Evolutionary conservation across 2,113 vertebrate species (phyloP).

Genomic region (Eleginops maclovinus): DNA sequence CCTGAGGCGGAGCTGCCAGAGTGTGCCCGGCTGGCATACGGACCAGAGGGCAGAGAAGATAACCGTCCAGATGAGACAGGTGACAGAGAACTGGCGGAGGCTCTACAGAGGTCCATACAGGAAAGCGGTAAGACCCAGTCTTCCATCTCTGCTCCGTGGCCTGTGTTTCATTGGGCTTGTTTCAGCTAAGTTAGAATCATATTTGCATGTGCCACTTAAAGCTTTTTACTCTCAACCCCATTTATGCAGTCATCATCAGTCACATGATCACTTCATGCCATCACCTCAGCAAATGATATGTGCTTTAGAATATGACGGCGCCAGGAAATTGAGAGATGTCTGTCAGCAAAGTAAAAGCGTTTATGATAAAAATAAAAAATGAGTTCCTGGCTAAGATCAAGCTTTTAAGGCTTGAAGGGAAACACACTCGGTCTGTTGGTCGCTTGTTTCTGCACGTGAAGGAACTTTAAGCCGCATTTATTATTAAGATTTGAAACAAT

Average conservation of each 20-base stretch:
- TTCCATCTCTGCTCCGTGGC: conserved; percentile 25
- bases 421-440: conserved; percentile 10
- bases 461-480: background rate
- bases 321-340: background rate
- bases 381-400: background rate
- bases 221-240: conserved; percentile 71
- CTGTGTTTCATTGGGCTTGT: conserved; percentile 50
- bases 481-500: background rate
- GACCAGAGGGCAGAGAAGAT: conserved; percentile 89
- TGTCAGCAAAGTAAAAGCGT: background rate
- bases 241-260: conserved; percentile 65
- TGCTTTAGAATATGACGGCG: conserved; percentile 11
- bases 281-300: conserved; percentile 48
- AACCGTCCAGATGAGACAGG: conserved; percentile 91
- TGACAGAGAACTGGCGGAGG: conserved; percentile 95
- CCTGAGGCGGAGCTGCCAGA: conserved; percentile 95
- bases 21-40: conserved; percentile 94
- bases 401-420: conserved; percentile 41
- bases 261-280: conserved; percentile 64
- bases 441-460: conserved; percentile 6
- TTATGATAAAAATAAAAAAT: background rate
- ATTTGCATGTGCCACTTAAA: conserved; percentile 76
- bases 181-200: conserved; percentile 53
- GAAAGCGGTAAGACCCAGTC: conserved; percentile 89
- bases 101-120: conserved; percentile 94